Conservation (phyloP, 2,888 invertebrate species). For the Galerucella calmariensis region DNA sequence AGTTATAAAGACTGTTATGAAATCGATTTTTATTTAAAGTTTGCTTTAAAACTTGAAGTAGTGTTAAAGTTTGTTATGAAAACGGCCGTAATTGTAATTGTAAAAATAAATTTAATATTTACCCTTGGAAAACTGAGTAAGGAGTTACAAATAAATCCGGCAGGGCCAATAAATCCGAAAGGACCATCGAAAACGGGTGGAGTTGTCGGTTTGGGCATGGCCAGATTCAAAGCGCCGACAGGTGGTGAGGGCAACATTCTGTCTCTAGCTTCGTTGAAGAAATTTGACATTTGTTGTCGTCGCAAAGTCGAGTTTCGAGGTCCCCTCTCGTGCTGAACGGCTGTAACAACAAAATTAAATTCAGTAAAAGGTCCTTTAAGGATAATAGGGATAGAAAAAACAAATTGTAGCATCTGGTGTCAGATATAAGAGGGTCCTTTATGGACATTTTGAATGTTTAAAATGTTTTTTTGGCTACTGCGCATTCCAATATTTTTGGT, state of each 20-base stretch:
- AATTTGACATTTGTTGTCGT: slow-evolving; percentile 92
- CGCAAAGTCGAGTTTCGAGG: slow-evolving; percentile 95
- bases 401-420: slow-evolving; percentile 27
- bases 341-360: slow-evolving; percentile 68
- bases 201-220: slow-evolving; percentile 62
- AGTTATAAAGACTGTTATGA: no score
- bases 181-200: slow-evolving; percentile 48
- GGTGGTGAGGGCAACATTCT: slow-evolving; percentile 58
- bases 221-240: slow-evolving; percentile 67
- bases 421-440: not conserved
- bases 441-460: not conserved
- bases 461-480: not conserved
- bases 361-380: slow-evolving; percentile 25
- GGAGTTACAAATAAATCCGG: slow-evolving; percentile 43
- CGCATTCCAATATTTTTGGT: no score
- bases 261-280: slow-evolving; percentile 73
- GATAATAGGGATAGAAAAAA: slow-evolving; percentile 27
- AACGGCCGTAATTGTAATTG: no score
- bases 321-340: slow-evolving; percentile 98
- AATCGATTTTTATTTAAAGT: no score
- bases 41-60: no score
- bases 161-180: slow-evolving; percentile 47
- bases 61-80: no score
- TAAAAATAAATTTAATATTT: slow-evolving; percentile 39
- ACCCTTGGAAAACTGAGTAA: slow-evolving; percentile 50